Evolutionary conservation across 2,797 vertebrate species (phyloP), one percentile per base, ranked within the genome.

Genomic region (Neopelma chrysocephalum): DNA sequence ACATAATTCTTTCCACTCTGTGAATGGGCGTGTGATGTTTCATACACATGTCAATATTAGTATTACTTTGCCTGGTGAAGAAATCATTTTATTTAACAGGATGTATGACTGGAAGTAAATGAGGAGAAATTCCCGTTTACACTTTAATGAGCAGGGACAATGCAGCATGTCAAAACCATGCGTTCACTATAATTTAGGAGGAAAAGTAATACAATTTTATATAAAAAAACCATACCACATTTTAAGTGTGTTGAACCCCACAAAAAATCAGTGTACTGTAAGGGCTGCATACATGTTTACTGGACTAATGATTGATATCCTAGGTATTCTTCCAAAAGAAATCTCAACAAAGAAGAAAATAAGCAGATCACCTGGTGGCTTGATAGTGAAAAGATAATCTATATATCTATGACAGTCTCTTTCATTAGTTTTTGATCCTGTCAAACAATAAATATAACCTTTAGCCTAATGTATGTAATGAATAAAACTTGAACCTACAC

Each of bases 31-130:
- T 97, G 90, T 97, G 93, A 97, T 97, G 93, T 96, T 84, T 97
- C 96, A 96, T 73, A 98, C 96, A 97, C 97, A 97, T 94, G 96
- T 98, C 97, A 98, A 94, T 98, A 97, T 94, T 92, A 95, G 94
- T 90, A 95, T 79, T 89, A 95, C 89, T 96, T 94, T 91, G 72
- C 79, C 91, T 91, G 87, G 79, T 97, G 96, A 97, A 96, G 87
- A 97, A 97, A 95, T 88, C 32, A 95, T 94, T 96, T 97, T 94
- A 96, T 92, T 96, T 97, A 97, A 92, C 91, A 95, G 91, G 93
- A 94, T 95, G 85, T 93, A 94, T 88, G 85, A 93, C 90, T 97
- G 65, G 65, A 95, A 96, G 91, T 95, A 96, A 97, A 97, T 93
- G 70, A 96, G 82, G 72, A 96, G 92, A 70, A 94, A 95, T 93